These are phyloP conservation scores for Pangasius krempfi DNA, from an alignment of 2,797 vertebrate genomes.

Conservation along the genomic window DNA sequence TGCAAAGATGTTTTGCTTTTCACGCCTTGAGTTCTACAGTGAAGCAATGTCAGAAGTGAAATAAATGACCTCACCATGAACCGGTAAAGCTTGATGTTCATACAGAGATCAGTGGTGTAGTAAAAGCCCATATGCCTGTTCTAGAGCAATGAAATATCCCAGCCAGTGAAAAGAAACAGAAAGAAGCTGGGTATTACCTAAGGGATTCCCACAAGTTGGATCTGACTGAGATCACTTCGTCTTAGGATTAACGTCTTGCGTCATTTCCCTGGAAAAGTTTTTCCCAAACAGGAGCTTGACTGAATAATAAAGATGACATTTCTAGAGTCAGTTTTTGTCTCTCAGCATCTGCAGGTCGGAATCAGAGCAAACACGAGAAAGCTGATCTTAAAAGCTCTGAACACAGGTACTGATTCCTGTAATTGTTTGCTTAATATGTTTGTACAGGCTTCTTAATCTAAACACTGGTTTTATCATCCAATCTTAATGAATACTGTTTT, in stretches of 20 bases:
- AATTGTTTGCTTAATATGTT: not conserved
- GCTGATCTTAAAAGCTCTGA: not conserved
- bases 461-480: not conserved
- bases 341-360: not conserved
- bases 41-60: too few species aligned
- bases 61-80: too few species aligned
- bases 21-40: too few species aligned
- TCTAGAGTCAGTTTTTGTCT: slow-evolving; percentile 9
- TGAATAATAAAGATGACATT: slow-evolving; percentile 3
- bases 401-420: not conserved
- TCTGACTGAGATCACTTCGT: slow-evolving; percentile 38
- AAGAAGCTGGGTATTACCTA: slow-evolving; percentile 43
- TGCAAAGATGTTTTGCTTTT: too few species aligned
- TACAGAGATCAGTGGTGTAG: slow-evolving; percentile 14
- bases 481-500: not conserved
- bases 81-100: not conserved
- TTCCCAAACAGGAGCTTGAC: slow-evolving; percentile 9
- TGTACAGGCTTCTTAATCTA: not conserved
- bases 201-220: slow-evolving; percentile 49
- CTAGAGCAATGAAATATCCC: slow-evolving; percentile 27
- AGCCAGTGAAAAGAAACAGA: slow-evolving; percentile 44
- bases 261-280: slow-evolving; percentile 35
- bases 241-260: slow-evolving; percentile 28
- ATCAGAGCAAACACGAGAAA: not conserved
- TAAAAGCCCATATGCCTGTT: slow-evolving; percentile 29